Evolutionary conservation across 2,888 invertebrate species (phyloP).

Genomic region (Campoplex capitator): DNA sequence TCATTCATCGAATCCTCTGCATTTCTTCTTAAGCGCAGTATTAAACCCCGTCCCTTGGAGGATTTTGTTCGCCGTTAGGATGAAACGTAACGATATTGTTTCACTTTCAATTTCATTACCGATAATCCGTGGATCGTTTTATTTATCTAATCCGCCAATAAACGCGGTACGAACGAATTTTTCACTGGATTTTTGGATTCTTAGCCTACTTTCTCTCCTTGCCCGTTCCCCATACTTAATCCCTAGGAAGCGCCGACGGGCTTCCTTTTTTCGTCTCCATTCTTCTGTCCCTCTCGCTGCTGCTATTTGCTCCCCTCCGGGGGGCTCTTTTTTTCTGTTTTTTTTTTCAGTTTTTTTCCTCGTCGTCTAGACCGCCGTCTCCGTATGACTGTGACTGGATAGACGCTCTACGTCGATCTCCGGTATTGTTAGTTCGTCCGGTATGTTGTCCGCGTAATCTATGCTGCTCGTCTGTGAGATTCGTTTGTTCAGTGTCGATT

Average conservation of each 20-base stretch:
- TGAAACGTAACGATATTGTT: too few relatives aligned
- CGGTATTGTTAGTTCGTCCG: slow-evolving; percentile 94
- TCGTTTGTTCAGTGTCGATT: slow-evolving; percentile 96
- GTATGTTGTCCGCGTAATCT: slow-evolving; percentile 95
- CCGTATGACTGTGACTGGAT: slow-evolving; percentile 97
- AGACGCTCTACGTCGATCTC: slow-evolving; percentile 97
- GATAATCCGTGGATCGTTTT: slow-evolving; percentile 9
- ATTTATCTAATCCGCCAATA: neutral
- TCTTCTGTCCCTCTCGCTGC: neutral
- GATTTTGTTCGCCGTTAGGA: neutral
- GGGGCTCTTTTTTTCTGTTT: slow-evolving; percentile 49
- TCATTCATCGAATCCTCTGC: neutral
- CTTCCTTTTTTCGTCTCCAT: slow-evolving; percentile 20
- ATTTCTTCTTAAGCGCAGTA: neutral
- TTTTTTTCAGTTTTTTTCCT: slow-evolving; percentile 15
- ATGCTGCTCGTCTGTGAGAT: slow-evolving; percentile 96
- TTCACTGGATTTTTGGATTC: neutral
- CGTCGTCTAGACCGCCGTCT: slow-evolving; percentile 93
- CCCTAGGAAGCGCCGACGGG: too few relatives aligned
- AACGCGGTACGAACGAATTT: too few relatives aligned
- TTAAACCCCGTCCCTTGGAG: neutral
- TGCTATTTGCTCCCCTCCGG: neutral
- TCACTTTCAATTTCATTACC: neutral
- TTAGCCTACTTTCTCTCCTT: neutral
- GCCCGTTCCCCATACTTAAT: neutral